Conservation (phyloP, 2,797 vertebrate species). For the Protonibea diacanthus region DNA sequence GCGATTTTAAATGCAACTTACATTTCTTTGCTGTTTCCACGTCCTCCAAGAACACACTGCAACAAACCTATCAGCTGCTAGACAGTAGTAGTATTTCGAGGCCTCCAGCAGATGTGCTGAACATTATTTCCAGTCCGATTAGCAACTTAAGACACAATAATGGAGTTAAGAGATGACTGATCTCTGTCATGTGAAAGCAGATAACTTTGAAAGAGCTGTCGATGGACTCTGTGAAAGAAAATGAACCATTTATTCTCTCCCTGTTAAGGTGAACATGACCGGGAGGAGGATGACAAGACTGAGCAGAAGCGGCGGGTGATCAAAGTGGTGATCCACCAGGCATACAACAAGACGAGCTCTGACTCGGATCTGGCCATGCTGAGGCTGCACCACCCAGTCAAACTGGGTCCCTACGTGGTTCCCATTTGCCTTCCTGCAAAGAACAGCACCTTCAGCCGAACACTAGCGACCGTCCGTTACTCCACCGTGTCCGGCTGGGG, state of each 20-base stretch:
- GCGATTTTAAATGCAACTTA: too few species aligned
- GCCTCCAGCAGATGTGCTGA: too few species aligned
- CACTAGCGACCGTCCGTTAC: conserved; percentile 80
- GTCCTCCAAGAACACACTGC: too few species aligned
- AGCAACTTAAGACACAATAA: too few species aligned
- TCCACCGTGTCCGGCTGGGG: conserved; percentile 95
- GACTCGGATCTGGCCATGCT: conserved; percentile 91
- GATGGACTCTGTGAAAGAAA: too few species aligned
- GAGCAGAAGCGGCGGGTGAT: conserved; percentile 86
- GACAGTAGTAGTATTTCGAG: too few species aligned
- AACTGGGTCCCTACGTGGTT: conserved; percentile 79
- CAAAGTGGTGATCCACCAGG: conserved; percentile 80
- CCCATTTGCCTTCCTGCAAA: conserved; percentile 91
- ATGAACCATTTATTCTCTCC: background rate
- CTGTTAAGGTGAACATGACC: conserved; percentile 87
- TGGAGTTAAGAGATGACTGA: too few species aligned
- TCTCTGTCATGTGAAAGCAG: too few species aligned
- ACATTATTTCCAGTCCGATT: too few species aligned
- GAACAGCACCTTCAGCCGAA: conserved; percentile 79
- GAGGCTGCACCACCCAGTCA: conserved; percentile 77
- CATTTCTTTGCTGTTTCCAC: too few species aligned
- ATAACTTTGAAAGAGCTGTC: too few species aligned
- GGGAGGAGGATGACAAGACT: conserved; percentile 51
- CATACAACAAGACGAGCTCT: conserved; percentile 71
- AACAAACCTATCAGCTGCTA: too few species aligned